A percentile compares a stretch with the other conserved stretches of the same genome.
Conservation (phyloP, 2,113 vertebrate genomes). For the Pantherophis guttatus region DNA sequence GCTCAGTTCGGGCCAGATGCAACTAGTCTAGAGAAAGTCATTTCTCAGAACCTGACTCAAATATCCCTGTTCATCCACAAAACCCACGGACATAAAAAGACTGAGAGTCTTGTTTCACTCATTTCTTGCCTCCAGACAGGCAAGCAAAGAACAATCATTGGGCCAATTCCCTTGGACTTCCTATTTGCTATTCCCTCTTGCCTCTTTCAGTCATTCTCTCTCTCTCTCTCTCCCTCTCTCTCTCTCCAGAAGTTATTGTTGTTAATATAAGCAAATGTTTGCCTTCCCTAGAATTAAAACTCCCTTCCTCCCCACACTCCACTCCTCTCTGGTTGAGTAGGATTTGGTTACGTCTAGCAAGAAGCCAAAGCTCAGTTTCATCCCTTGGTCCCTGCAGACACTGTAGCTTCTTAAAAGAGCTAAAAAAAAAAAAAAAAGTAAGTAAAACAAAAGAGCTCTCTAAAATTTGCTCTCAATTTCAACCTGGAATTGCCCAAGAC, state of each 20-base stretch:
- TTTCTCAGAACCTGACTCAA: constrained; percentile 31
- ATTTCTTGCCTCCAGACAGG: constrained; percentile 55
- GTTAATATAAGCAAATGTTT: background rate
- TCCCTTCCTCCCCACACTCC: background rate
- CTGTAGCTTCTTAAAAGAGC: background rate
- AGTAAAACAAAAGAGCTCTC: background rate
- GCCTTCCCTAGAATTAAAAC: background rate
- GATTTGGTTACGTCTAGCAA: background rate
- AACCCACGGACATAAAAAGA: background rate
- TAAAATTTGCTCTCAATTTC: background rate
- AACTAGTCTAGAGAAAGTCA: background rate
- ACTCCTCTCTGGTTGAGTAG: background rate
- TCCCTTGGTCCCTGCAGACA: background rate
- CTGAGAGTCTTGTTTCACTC: constrained; percentile 52
- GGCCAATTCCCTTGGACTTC: background rate
- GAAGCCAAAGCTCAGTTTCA: background rate
- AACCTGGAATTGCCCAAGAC: background rate
- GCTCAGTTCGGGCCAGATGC: background rate
- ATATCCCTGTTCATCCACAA: constrained; percentile 22
- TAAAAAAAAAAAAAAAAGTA: background rate
- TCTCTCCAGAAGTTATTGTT: background rate
- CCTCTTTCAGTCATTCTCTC: too few relatives aligned
- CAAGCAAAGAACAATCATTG: constrained; percentile 14
- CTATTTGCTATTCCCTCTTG: background rate
- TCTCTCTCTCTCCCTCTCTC: background rate